Percentiles rank a stretch among this genome's conserved stretches.
These are phyloP conservation scores for Crocuta crocuta DNA, from an alignment of 2,113 vertebrate genomes.

Conservation along the genomic window DNA sequence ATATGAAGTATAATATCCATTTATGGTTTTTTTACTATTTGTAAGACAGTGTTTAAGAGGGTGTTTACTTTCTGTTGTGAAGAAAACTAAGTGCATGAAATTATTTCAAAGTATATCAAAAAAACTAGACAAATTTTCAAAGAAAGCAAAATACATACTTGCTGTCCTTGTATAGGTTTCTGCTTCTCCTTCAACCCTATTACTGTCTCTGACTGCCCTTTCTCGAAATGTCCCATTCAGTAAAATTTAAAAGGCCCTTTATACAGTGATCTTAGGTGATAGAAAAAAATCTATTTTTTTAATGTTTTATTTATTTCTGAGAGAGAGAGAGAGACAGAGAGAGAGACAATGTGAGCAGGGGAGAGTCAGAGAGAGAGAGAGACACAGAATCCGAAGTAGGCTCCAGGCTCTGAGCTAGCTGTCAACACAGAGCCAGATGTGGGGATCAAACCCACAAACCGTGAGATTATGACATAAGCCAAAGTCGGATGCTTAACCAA, in stretches of 20 bases:
- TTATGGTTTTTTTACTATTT: constrained; percentile 10
- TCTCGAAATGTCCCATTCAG: not conserved
- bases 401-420: too few species aligned
- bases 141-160: not conserved
- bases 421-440: too few species aligned
- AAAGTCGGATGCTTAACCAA: too few species aligned
- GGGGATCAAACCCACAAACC: too few species aligned
- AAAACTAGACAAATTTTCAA: constrained; percentile 21
- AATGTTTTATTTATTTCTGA: too few species aligned
- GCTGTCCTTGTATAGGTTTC: not conserved
- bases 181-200: not conserved
- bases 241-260: constrained; percentile 28
- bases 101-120: constrained; percentile 11
- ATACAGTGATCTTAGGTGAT: constrained; percentile 17
- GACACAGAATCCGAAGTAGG: too few species aligned
- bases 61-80: not conserved
- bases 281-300: not conserved
- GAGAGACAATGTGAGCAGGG: too few species aligned
- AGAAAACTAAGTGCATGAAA: not conserved
- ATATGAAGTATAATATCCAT: not conserved
- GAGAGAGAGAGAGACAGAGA: too few species aligned
- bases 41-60: not conserved
- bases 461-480: too few species aligned
- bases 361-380: too few species aligned
- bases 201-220: not conserved